Conservation (phyloP, 2,113 vertebrate genomes). For the Galbula dea region DNA sequence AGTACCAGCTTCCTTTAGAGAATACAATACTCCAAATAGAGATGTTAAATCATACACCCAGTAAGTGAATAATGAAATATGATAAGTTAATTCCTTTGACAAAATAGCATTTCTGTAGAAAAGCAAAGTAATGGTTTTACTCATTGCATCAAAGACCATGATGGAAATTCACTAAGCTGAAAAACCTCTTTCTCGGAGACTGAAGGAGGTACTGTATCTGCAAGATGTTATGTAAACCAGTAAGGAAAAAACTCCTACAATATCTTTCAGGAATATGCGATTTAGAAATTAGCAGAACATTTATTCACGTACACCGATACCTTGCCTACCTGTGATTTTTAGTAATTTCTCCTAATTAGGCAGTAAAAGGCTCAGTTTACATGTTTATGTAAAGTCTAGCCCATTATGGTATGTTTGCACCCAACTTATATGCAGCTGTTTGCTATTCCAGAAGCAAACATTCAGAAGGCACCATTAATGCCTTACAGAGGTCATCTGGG, state of each 20-base stretch:
- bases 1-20: not conserved
- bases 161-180: not conserved
- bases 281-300: not conserved
- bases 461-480: not conserved
- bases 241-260: not conserved
- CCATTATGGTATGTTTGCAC: not conserved
- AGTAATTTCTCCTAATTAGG: not conserved
- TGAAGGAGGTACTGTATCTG: not conserved
- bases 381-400: not conserved
- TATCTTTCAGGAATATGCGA: not conserved
- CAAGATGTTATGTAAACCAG: not conserved
- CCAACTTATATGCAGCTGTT: not conserved
- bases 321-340: not conserved
- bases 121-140: not conserved
- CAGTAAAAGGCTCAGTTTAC: not conserved
- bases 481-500: not conserved
- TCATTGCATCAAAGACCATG: not conserved
- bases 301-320: not conserved
- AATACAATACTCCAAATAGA: not conserved
- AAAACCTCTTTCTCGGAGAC: not conserved
- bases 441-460: not conserved
- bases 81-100: not conserved
- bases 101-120: not conserved
- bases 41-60: not conserved
- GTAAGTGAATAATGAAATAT: not conserved